These are phyloP conservation scores for Apocrypta bakeri DNA, from an alignment of 1,140 invertebrate genomes.

Conservation along the genomic window DNA sequence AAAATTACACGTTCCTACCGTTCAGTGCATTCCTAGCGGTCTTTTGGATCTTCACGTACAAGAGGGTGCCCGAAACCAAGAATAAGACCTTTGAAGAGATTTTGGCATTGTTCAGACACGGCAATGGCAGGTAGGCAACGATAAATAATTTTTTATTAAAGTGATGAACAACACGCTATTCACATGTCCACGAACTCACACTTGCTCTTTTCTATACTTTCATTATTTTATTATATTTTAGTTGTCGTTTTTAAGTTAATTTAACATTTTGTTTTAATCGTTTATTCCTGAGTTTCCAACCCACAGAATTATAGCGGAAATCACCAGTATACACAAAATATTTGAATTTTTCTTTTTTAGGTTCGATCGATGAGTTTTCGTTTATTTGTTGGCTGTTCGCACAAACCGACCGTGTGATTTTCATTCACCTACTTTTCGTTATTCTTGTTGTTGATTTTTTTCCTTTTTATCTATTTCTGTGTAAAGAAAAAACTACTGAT, in stretches of 20 bases:
- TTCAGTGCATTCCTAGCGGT: conserved; percentile 96
- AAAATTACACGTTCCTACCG: conserved; percentile 97
- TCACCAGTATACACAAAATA: not conserved
- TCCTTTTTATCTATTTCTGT: not conserved
- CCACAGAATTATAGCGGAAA: not conserved
- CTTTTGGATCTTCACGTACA: conserved; percentile 98
- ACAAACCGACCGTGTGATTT: conserved; percentile 14
- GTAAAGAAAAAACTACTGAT: not conserved
- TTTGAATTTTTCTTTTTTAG: conserved; percentile 42
- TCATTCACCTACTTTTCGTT: not conserved
- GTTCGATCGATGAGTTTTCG: conserved; percentile 32
- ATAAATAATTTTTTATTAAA: not conserved
- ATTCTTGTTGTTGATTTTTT: not conserved
- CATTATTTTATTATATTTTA: conserved; percentile 39
- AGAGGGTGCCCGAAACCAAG: conserved; percentile 98
- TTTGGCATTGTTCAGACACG: conserved; percentile 90
- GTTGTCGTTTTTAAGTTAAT: not conserved
- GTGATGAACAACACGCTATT: not conserved
- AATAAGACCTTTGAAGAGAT: conserved; percentile 99
- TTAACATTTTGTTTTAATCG: not conserved
- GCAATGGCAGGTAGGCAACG: conserved; percentile 85
- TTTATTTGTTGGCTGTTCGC: conserved; percentile 52
- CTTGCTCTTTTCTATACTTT: conserved; percentile 27
- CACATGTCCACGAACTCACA: conserved; percentile 22
- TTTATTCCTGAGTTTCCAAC: not conserved